Percentiles rank a stretch among this genome's conserved stretches.
Conservation (phyloP, 2,888 invertebrate species). For the Caenorhabditis sinica region DNA sequence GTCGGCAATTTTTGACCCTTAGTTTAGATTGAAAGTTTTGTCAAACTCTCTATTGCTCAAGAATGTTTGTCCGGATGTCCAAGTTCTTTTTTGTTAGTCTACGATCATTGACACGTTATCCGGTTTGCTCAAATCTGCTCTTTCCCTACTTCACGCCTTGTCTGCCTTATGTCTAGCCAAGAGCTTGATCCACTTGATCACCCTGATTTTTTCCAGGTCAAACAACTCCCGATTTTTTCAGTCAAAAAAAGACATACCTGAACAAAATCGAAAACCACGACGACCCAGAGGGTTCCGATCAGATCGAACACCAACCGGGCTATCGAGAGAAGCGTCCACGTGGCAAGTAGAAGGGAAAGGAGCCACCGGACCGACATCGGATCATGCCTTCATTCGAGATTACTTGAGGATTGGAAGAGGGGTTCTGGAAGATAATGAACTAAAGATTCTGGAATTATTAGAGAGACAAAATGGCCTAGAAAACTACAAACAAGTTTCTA, state of each 20-base stretch:
- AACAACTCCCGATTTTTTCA: not conserved
- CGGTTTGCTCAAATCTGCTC: conserved; percentile 3
- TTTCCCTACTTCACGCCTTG: not conserved
- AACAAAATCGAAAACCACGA: conserved; percentile 78
- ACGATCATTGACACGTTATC: conserved; percentile 24
- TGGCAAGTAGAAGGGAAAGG: conserved; percentile 71
- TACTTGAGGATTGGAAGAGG: not conserved
- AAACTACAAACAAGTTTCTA: too few species aligned
- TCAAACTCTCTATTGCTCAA: too few species aligned
- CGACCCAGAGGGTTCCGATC: conserved; percentile 79
- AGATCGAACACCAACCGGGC: conserved; percentile 78
- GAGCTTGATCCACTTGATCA: conserved; percentile 40
- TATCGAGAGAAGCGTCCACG: conserved; percentile 76
- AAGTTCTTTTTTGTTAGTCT: not conserved
- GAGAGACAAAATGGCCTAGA: too few species aligned
- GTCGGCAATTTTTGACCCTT: too few species aligned
- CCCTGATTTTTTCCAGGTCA: too few species aligned
- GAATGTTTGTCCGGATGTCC: not conserved
- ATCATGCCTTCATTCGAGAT: conserved; percentile 49
- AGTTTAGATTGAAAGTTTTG: too few species aligned
- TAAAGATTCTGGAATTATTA: conserved; percentile 10
- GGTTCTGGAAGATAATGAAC: not conserved
- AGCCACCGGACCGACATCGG: conserved; percentile 61
- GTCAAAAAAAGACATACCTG: conserved; percentile 66
- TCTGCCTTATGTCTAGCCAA: conserved; percentile 2